Evolutionary conservation across 30 jellyfish, hydroid and myxozoan genomes (phyloP).

Genomic region (Aurelia sp.): DNA sequence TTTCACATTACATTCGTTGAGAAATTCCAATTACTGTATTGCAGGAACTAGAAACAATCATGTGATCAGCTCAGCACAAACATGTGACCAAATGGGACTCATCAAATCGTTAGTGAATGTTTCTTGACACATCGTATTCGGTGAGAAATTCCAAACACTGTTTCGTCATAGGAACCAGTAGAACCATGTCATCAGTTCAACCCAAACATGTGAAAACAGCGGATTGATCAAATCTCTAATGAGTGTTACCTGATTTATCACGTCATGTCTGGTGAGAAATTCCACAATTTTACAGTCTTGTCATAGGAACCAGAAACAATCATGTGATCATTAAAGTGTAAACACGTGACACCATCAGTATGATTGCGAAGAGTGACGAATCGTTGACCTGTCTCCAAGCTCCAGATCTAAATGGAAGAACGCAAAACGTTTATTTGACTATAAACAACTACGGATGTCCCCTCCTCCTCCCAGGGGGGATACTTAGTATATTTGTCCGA

Average conservation of each 20-base stretch:
- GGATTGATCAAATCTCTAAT: too few relatives aligned
- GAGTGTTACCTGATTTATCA: background rate
- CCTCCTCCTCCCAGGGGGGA: too few relatives aligned
- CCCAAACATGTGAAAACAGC: too few relatives aligned
- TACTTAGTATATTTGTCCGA: too few relatives aligned
- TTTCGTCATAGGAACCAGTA: conserved; percentile 60
- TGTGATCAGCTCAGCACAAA: too few relatives aligned
- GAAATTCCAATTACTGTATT: too few relatives aligned
- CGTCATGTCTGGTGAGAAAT: conserved; percentile 50
- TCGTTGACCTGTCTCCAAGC: conserved; percentile 66
- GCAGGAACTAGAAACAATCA: too few relatives aligned
- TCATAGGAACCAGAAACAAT: conserved; percentile 72
- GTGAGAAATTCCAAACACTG: conserved; percentile 64
- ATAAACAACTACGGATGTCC: too few relatives aligned
- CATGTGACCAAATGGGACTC: too few relatives aligned
- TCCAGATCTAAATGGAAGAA: conserved; percentile 47
- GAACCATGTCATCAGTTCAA: background rate
- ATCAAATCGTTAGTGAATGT: background rate
- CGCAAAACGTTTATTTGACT: background rate
- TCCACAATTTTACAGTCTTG: conserved; percentile 66
- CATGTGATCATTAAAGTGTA: conserved; percentile 72
- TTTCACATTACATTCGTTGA: too few relatives aligned
- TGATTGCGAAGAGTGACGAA: conserved; percentile 67
- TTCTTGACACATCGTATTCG: background rate
- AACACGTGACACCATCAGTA: conserved; percentile 74